These are phyloP conservation scores for Drosophila kanapiae DNA, from an alignment of 1,140 invertebrate species.

Conservation along the genomic window DNA sequence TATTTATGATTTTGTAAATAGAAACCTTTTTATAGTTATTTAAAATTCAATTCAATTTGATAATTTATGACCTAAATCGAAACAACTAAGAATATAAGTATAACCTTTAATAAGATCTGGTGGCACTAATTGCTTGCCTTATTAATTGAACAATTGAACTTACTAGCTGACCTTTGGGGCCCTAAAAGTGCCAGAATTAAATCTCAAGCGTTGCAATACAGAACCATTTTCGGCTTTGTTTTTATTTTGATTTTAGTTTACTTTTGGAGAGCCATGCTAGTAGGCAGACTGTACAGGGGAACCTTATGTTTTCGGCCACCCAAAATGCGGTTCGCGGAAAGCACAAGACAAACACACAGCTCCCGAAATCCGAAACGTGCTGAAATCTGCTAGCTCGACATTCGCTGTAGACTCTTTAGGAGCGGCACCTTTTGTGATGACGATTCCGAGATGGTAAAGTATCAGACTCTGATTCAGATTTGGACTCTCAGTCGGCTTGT, in stretches of 20 bases:
- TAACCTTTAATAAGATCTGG: background rate
- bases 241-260: conserved; percentile 12
- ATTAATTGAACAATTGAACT: conserved; percentile 1
- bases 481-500: conserved; percentile 2
- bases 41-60: background rate
- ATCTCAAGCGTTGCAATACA: background rate
- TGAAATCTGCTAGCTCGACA: conserved; percentile 70
- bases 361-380: conserved; percentile 72
- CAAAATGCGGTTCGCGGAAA: conserved; percentile 71
- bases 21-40: background rate
- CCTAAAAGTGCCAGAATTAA: background rate
- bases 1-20: conserved; percentile 1
- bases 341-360: conserved; percentile 75
- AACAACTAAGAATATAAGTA: background rate
- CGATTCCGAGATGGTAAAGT: conserved; percentile 24
- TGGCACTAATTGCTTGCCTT: background rate
- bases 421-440: conserved; percentile 58
- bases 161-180: background rate
- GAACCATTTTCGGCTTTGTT: conserved; percentile 1
- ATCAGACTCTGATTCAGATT: conserved; percentile 25
- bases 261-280: background rate
- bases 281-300: conserved; percentile 4
- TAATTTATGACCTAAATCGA: background rate
- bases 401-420: conserved; percentile 11
- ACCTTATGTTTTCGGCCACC: conserved; percentile 58